Base-by-base conservation (phyloP, 2,797 vertebrate species). In the Euphonia xanthogaster region DNA sequence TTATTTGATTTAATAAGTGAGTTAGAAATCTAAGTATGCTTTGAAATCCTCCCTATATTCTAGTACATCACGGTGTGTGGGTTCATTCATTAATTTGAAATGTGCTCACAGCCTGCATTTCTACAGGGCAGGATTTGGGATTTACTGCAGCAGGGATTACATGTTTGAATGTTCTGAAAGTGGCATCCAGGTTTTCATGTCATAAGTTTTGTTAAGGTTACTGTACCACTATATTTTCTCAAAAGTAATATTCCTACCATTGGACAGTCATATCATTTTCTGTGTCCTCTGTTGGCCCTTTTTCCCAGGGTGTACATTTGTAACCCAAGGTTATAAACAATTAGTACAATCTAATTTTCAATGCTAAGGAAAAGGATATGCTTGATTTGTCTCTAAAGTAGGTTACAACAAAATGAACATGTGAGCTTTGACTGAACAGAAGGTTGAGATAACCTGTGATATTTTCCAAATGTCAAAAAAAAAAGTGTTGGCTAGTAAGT, bases 361-460 rank as follows among this genome's bases (percentile, higher is more conserved):
- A 5, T 68, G 61, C 42, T 75, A 39, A 3, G 0, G 57, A 53
- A 91, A 94, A 86, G 7, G 21, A 65, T 77, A 58, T 17, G 15
- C 17, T 90, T 60, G 50, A 47, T 89, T 33, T 80, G 30, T 74
- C 72, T 74, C 77, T 83, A 74, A 95, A 89, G 42, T 80, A 74
- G 27, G 47, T 71, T 94, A 85, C 33, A 82, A 58, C 22, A 75
- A 77, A 93, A 86, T 7, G 8, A 79, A 28, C 28, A 22, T 25
- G 33, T 80, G 65, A 91, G 53, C 9, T 85, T 77, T 87, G 71
- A 76, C 71, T 84, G 58, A 92, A 88, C 28, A 78, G 76, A 86
- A 88, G 73, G 65, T 57, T 88, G 53, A 63, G n/a, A 81, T 93
- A 90, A 96, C 87, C 68, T 94, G 72, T 44, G 35, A 54, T 83